Percentiles rank a stretch among this genome's conserved stretches.
Conservation (phyloP, 2,888 invertebrate species). For the Listrodromus nycthemerus region DNA sequence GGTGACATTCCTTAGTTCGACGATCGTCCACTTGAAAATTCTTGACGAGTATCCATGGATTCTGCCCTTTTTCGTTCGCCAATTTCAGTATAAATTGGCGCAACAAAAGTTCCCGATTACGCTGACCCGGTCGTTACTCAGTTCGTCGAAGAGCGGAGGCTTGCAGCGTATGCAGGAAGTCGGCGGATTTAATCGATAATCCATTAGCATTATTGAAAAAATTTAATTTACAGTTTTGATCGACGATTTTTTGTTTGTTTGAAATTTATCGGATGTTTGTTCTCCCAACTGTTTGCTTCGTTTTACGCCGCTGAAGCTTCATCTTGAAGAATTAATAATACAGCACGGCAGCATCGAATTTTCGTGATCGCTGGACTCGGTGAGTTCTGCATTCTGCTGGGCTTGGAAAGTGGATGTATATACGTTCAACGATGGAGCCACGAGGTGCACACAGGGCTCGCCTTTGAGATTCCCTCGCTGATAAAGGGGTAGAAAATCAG, state of each 20-base stretch:
- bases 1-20: slow-evolving; percentile 26
- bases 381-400: slow-evolving; percentile 22
- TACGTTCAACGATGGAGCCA: slow-evolving; percentile 70
- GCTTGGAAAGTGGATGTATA: slow-evolving; percentile 8
- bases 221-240: not conserved
- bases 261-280: not conserved
- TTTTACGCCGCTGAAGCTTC: slow-evolving; percentile 11
- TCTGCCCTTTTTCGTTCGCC: not conserved
- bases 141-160: not conserved
- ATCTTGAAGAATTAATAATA: slow-evolving; percentile 8
- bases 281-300: not conserved
- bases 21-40: not conserved
- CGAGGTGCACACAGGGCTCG: slow-evolving; percentile 65
- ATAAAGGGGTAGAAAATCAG: slow-evolving; percentile 82
- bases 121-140: not conserved
- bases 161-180: not conserved
- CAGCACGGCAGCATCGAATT: not conserved
- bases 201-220: not conserved
- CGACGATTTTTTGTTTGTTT: not conserved
- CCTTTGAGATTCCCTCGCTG: slow-evolving; percentile 73
- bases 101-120: not conserved
- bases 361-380: slow-evolving; percentile 7
- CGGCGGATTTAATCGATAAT: not conserved
- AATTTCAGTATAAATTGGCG: not conserved
- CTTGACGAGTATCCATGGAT: not conserved